Base-by-base conservation (phyloP, 2,797 vertebrate genomes). In the Sebastes dallii region DNA sequence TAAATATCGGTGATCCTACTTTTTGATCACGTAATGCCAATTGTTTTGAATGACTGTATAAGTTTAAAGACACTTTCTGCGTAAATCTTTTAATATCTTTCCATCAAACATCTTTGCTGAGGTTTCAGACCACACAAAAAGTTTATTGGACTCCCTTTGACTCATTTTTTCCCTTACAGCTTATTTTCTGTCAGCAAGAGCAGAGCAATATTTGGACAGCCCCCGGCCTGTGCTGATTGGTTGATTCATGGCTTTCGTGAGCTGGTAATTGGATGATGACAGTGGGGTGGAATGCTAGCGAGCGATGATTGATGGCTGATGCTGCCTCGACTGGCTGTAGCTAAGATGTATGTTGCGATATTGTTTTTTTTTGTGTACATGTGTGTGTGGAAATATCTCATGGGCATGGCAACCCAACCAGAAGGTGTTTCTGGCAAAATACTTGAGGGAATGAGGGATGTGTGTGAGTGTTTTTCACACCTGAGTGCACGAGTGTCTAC, bases 211-310 rank as follows among this genome's bases (percentile, higher is more conserved):
- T 89, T 82, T 82, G 78, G 79, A 83, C 82, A 64, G 84, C 83
- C 86, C 80, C 75, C 6, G 54, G 86, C 76, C 77, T 52, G 14
- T 22, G 72, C 78, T 91, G 90, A 93, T 91, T 94, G 92, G 90
- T 84, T 92, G 89, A 92, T 92, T 92, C 87, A 91, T 92, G 88
- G 80, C 86, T 83, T 55, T 20, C 1, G 65, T 54, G 86, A 77
- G 75, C 34, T 79, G 52, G 82, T 91, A 90, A 91, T 89, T 91
- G 88, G 90, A 89, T 84, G 88, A 91, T 88, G 83, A 88, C 89
- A 87, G 72, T 68, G 22, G 66, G 73, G 72, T 68, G 74, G 70
- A 87, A 83, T 75, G 67, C 73, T 39, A 25, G 75, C 70, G 62
- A 66, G 77, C 20, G 14, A 80, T 87, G 89, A 91, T 85, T 80